Base-by-base conservation (phyloP, 2,797 vertebrate genomes). In the Lycodopsis pacificus region DNA sequence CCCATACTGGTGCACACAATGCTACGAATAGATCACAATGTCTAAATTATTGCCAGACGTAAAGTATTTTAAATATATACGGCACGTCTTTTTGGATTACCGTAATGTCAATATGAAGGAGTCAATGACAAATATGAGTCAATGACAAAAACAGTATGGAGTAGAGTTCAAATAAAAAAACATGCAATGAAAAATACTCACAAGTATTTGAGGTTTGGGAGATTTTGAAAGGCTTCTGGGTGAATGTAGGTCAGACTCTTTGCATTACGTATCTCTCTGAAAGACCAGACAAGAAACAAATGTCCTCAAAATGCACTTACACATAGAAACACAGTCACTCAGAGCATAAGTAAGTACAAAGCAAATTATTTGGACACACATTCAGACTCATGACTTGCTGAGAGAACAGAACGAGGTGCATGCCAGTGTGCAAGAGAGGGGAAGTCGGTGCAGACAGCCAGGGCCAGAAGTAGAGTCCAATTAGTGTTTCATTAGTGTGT, bases 241-340 rank as follows among this genome's bases (percentile, higher is more conserved):
- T 97, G 93, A 38, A 99, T 94, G 77, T 94, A 94, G 69, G 89
- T 94, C 92, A 99, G 90, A 81, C 94, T 96, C 90, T 95, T 97
- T 11, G 96, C 93, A 73, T 99, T 99, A 48, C 98, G 95, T 81
- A 99, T 97, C 91, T 99, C 97, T 96, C 98, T 99, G 93, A 71
- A 92, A 92, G 86, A 89, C 64, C 17, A 73, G 34, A 38, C 19
- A 49, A 73, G 7, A 34, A 49, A 19, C 17, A n/a, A 14, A 30
- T 32, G 7, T 34, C 44, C 5, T 48, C 7, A 12, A 69, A 1
- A 42, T 58, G 17, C 11, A 11, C 30, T 65, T 71, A 11, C 11
- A 65, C 6, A 20, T 53, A 30, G 65, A 66, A 76, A 11, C 14
- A 19, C 49, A 58, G 25, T 4, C 40, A 80, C 51, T 67, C 25